These are phyloP conservation scores for Ceratothoa steindachneri DNA, from an alignment of 2,888 invertebrate species.

Conservation along the genomic window DNA sequence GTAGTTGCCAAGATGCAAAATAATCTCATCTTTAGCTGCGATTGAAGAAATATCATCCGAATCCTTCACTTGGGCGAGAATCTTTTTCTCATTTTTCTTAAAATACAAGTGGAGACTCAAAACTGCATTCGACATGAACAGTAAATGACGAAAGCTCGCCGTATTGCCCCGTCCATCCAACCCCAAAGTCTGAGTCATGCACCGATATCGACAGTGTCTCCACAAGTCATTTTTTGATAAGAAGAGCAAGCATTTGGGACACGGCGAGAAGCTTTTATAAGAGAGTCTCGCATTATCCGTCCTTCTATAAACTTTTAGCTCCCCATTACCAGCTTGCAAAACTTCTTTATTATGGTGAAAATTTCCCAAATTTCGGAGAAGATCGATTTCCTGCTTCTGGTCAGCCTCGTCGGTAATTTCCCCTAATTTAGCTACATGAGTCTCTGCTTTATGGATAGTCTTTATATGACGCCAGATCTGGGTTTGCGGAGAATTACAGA, in stretches of 20 bases:
- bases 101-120: background rate
- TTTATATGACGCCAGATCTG: constrained; percentile 8
- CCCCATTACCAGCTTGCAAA: background rate
- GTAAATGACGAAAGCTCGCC: background rate
- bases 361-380: constrained; percentile 1
- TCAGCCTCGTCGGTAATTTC: background rate
- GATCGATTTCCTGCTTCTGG: background rate
- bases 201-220: background rate
- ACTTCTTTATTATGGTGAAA: constrained; percentile 5
- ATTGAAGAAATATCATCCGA: background rate
- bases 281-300: background rate
- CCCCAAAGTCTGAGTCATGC: background rate
- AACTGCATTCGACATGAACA: constrained; percentile 1
- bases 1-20: background rate
- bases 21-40: background rate
- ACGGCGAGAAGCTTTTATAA: background rate
- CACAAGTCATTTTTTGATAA: background rate
- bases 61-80: background rate
- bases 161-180: background rate
- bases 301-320: background rate
- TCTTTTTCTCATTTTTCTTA: background rate
- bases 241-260: constrained; percentile 1
- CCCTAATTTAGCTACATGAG: background rate
- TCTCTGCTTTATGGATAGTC: constrained; percentile 3
- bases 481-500: constrained; percentile 2